Percentiles rank a stretch among this genome's conserved stretches.
Conservation (phyloP, 2,113 vertebrate genomes). For the Clarias batrachus region DNA sequence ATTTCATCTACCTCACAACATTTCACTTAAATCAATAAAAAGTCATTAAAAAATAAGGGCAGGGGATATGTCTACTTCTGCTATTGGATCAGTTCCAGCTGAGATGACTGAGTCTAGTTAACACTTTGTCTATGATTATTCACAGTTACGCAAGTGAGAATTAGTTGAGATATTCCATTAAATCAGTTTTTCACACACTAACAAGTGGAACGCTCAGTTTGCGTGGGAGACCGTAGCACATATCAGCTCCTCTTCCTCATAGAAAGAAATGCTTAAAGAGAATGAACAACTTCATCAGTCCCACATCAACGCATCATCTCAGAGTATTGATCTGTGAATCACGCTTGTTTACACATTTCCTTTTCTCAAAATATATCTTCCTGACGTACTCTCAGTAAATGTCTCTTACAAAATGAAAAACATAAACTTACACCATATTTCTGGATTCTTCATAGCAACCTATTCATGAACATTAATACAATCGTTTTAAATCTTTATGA, state of each 20-base stretch:
- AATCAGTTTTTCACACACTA: conserved; percentile 18
- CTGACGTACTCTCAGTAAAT: conserved; percentile 30
- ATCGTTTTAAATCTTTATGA: not conserved
- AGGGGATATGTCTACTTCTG: not conserved
- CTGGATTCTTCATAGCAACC: not conserved
- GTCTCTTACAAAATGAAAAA: conserved; percentile 33
- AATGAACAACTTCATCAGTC: conserved; percentile 35
- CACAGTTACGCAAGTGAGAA: conserved; percentile 26
- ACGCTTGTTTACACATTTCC: conserved; percentile 48
- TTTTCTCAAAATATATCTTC: conserved; percentile 39
- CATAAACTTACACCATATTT: conserved; percentile 6
- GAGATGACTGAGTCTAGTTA: conserved; percentile 32
- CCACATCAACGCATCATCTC: conserved; percentile 32
- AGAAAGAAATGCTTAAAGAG: conserved; percentile 33
- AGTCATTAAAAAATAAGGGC: not conserved
- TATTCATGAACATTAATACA: not conserved
- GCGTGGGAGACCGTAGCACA: conserved; percentile 33
- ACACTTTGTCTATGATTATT: conserved; percentile 31
- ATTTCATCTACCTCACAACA: not conserved
- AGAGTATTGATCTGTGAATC: conserved; percentile 51
- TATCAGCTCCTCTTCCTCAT: conserved; percentile 5
- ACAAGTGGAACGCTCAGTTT: conserved; percentile 13
- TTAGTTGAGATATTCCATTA: conserved; percentile 30
- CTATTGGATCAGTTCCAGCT: not conserved
- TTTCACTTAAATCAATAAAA: conserved; percentile 11